A percentile compares a stretch with the other conserved stretches of the same genome.
Evolutionary conservation across 1,140 invertebrate species (phyloP).

Genomic region (Sycophila sp.): DNA sequence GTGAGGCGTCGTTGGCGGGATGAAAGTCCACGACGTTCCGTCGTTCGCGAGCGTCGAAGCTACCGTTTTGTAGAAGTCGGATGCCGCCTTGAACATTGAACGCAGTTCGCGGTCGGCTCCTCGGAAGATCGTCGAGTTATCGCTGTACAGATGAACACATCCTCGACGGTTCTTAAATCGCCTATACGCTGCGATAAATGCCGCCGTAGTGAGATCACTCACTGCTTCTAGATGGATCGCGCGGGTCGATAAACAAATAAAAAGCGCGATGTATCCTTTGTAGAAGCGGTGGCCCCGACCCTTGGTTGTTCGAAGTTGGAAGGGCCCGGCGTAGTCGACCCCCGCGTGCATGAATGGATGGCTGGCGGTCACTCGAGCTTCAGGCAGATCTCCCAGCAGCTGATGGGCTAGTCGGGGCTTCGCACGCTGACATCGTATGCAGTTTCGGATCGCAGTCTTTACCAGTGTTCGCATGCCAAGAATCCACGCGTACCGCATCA

Average conservation of each 20-base stretch:
- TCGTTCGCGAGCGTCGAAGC: not conserved
- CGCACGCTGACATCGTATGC: not conserved
- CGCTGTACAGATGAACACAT: not conserved
- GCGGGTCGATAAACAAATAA: not conserved
- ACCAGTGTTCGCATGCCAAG: not conserved
- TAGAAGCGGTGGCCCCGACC: not conserved
- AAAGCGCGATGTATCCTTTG: conserved; percentile 7
- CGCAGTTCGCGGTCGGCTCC: not conserved
- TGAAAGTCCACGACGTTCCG: conserved; percentile 22
- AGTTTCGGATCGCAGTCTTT: not conserved
- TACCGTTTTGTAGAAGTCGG: not conserved
- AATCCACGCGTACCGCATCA: conserved; percentile 2
- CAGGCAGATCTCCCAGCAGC: conserved; percentile 9
- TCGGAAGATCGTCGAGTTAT: not conserved
- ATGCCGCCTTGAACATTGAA: not conserved
- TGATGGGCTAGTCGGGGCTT: not conserved
- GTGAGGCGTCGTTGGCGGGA: conserved; percentile 19
- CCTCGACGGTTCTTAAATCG: conserved; percentile 44
- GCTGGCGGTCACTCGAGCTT: not conserved
- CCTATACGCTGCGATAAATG: conserved; percentile 41
- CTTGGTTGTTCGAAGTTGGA: not conserved
- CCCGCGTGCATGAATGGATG: conserved; percentile 38
- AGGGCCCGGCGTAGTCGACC: conserved; percentile 39
- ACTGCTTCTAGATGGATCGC: conserved; percentile 13
- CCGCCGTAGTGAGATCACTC: not conserved